These are phyloP conservation scores for Ciconia boyciana DNA, from an alignment of 2,113 vertebrate species.

Conservation along the genomic window DNA sequence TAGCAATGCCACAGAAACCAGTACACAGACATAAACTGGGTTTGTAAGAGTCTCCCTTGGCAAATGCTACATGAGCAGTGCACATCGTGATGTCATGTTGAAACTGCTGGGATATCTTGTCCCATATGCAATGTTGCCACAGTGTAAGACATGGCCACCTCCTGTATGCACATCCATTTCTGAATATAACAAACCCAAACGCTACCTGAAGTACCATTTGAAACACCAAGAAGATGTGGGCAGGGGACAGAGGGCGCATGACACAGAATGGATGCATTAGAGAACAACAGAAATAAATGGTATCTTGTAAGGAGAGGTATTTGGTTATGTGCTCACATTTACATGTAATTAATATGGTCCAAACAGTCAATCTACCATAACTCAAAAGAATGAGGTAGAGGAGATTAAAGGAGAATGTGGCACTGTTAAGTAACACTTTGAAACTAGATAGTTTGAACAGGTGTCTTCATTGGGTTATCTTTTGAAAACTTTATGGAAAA, in stretches of 20 bases:
- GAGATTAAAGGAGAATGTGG: neutral
- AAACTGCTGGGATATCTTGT: neutral
- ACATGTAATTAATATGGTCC: neutral
- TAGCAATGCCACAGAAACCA: neutral
- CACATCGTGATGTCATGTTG: neutral
- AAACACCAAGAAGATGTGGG: neutral
- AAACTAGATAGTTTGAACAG: neutral
- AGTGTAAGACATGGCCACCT: neutral
- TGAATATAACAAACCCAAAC: neutral
- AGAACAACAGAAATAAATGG: neutral
- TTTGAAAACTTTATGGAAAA: slow-evolving; percentile 15
- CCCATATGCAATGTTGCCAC: rapidly evolving
- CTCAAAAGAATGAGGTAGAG: neutral
- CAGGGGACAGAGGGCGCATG: neutral
- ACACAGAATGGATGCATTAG: neutral
- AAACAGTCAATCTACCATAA: neutral
- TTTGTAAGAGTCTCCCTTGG: neutral
- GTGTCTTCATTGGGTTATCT: neutral
- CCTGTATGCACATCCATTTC: neutral
- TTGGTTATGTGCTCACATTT: neutral
- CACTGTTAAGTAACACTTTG: neutral
- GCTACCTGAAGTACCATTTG: neutral
- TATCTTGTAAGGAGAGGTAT: neutral
- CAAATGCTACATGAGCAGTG: neutral
- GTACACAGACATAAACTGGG: neutral